These are phyloP conservation scores for Amphiprion ocellaris DNA, from an alignment of 2,113 vertebrate species.

Conservation along the genomic window DNA sequence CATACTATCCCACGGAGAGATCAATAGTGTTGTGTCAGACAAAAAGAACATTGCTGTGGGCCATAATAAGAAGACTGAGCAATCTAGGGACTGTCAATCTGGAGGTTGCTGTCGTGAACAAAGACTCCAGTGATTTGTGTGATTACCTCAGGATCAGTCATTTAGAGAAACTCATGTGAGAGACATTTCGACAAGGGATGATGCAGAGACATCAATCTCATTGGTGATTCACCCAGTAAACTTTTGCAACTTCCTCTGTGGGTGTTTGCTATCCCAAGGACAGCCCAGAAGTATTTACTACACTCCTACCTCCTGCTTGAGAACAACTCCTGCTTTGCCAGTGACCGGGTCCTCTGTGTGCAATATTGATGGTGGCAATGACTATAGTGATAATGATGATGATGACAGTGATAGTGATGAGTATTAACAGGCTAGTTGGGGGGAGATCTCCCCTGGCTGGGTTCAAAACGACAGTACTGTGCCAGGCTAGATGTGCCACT, in stretches of 20 bases:
- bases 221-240: slow-evolving; percentile 21
- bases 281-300: slow-evolving; percentile 20
- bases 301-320: slow-evolving; percentile 27
- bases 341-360: slow-evolving; percentile 26
- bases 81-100: slow-evolving; percentile 58
- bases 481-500: slow-evolving; percentile 17
- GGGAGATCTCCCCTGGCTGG: slow-evolving; percentile 54
- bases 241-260: slow-evolving; percentile 24
- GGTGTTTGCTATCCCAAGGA: slow-evolving; percentile 24
- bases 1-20: slow-evolving; percentile 56
- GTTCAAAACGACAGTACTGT: slow-evolving; percentile 59
- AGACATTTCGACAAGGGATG: slow-evolving; percentile 8
- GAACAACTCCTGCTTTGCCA: slow-evolving; percentile 22
- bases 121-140: slow-evolving; percentile 47
- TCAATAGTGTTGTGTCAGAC: slow-evolving; percentile 69
- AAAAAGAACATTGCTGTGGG: slow-evolving; percentile 59
- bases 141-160: slow-evolving; percentile 47
- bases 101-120: slow-evolving; percentile 49
- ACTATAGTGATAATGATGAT: slow-evolving; percentile 65
- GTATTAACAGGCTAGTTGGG: slow-evolving; percentile 68
- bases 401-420: slow-evolving; percentile 75
- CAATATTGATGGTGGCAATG: slow-evolving; percentile 56
- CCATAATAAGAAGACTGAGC: slow-evolving; percentile 52
- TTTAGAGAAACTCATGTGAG: slow-evolving; percentile 39
- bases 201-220: slow-evolving; percentile 19